Evolutionary conservation across 2,113 vertebrate genomes (phyloP).

Genomic region (Ceyx cyanopectus): DNA sequence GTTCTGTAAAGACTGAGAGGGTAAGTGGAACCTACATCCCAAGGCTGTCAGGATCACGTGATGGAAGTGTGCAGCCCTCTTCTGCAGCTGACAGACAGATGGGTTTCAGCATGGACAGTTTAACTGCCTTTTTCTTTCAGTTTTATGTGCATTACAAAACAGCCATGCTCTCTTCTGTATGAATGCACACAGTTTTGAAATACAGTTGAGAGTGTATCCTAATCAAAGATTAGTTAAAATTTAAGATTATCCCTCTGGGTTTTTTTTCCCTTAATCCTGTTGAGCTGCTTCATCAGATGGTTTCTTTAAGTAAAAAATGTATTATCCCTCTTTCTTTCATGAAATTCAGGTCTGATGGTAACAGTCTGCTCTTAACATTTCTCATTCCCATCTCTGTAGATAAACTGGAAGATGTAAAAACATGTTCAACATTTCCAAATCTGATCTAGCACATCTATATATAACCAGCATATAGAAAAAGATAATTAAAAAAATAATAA

Average conservation of each 20-base stretch:
- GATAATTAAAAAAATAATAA: not conserved
- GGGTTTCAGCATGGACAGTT: constrained; percentile 32
- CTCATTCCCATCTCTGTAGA: not conserved
- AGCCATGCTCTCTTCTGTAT: not conserved
- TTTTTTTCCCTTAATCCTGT: constrained; percentile 40
- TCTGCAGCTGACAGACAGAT: constrained; percentile 36
- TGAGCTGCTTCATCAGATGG: constrained; percentile 16
- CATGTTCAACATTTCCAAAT: not conserved
- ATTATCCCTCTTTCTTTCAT: constrained; percentile 11
- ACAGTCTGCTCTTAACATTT: not conserved
- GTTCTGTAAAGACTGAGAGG: not conserved
- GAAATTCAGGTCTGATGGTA: constrained; percentile 8
- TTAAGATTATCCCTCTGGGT: constrained; percentile 22
- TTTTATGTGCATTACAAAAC: constrained; percentile 11
- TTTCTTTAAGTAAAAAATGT: constrained; percentile 18
- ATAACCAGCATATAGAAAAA: not conserved
- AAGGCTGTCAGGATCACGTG: not conserved
- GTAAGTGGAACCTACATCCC: not conserved
- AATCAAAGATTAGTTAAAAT: constrained; percentile 32
- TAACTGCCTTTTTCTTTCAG: constrained; percentile 29
- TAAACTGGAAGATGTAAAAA: not conserved
- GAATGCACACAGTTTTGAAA: constrained; percentile 18
- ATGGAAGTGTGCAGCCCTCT: not conserved
- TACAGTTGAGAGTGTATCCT: not conserved
- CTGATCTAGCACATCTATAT: not conserved